A percentile compares a stretch with the other conserved stretches of the same genome.
Evolutionary conservation across 2,113 vertebrate genomes (phyloP).

Genomic region (Aythya baeri): DNA sequence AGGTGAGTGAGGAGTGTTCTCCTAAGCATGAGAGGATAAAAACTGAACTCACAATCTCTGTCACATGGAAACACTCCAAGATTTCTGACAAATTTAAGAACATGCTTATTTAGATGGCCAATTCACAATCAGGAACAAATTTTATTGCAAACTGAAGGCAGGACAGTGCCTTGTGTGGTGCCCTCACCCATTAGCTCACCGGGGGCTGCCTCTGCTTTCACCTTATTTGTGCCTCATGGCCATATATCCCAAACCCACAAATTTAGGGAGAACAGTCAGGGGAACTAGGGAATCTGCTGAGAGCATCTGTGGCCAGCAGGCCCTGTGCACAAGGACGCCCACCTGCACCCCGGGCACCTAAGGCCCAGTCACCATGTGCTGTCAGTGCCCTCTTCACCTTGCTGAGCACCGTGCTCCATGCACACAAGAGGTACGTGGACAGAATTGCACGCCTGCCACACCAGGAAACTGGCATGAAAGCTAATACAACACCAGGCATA

Average conservation of each 20-base stretch:
- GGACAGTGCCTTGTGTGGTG: background rate
- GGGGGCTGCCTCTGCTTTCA: background rate
- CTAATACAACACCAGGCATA: accelerated
- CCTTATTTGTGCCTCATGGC: background rate
- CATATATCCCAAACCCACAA: background rate
- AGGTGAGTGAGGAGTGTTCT: background rate
- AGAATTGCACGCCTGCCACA: accelerated
- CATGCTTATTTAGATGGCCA: background rate
- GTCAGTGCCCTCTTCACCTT: too few relatives aligned
- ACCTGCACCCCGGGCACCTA: accelerated
- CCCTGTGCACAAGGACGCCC: background rate
- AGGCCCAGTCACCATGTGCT: accelerated
- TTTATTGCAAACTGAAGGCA: background rate
- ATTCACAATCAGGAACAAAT: background rate
- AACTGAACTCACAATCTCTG: background rate
- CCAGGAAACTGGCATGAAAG: background rate
- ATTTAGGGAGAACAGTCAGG: background rate
- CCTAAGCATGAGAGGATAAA: accelerated
- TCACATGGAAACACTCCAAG: background rate
- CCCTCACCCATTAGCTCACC: background rate
- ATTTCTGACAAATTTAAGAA: background rate
- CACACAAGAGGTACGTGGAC: accelerated
- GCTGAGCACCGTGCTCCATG: accelerated
- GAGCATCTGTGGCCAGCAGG: background rate
- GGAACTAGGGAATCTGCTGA: background rate